These are phyloP conservation scores for Cyclargus thomasi DNA, from an alignment of 1,140 invertebrate species.

Conservation along the genomic window DNA sequence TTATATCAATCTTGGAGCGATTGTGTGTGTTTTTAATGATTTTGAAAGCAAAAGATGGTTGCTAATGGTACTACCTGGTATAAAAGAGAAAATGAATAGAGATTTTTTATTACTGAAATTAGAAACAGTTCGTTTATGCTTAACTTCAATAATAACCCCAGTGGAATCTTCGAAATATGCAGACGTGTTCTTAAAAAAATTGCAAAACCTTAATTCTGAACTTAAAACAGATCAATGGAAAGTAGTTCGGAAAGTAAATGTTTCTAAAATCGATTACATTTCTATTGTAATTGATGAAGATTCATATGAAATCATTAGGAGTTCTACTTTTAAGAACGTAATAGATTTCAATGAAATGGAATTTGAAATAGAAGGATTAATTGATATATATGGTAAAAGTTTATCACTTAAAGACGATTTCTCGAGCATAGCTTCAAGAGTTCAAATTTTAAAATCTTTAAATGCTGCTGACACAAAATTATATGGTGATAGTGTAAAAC, in stretches of 20 bases:
- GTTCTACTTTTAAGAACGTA: conserved; percentile 54
- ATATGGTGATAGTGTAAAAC: conserved; percentile 20
- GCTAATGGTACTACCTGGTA: conserved; percentile 46
- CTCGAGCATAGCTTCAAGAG: conserved; percentile 51
- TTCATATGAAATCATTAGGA: conserved; percentile 58
- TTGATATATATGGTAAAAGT: conserved; percentile 57
- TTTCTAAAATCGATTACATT: conserved; percentile 39
- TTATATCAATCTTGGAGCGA: conserved; percentile 57
- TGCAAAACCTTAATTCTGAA: conserved; percentile 61
- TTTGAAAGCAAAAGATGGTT: conserved; percentile 55
- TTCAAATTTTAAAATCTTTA: conserved; percentile 51
- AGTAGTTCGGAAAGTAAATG: conserved; percentile 48
- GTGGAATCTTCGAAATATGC: conserved; percentile 48
- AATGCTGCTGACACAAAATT: conserved; percentile 27
- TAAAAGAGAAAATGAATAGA: conserved; percentile 53
- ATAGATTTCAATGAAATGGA: conserved; percentile 61
- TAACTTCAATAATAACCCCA: conserved; percentile 53
- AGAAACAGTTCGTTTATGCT: conserved; percentile 50
- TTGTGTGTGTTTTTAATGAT: conserved; percentile 62
- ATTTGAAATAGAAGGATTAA: conserved; percentile 53
- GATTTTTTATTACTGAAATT: conserved; percentile 48
- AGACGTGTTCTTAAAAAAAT: conserved; percentile 47
- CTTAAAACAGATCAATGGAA: conserved; percentile 51
- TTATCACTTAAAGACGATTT: conserved; percentile 51
- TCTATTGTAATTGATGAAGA: conserved; percentile 53